Base-by-base conservation (phyloP, 2,888 invertebrate genomes). In the Aspidapion aeneum region DNA sequence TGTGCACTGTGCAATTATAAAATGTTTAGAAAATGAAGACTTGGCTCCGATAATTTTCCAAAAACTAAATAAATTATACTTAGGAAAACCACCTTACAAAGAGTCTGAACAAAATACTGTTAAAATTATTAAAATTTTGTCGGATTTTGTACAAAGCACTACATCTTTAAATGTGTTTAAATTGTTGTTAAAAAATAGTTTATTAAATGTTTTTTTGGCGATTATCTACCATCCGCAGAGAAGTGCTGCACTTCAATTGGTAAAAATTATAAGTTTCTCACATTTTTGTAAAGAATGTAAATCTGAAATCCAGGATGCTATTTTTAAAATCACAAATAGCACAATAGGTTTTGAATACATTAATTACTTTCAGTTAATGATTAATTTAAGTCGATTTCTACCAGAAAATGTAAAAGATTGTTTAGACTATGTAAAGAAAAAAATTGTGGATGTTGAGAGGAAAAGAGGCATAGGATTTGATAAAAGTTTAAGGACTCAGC, bases 391-490 rank as follows among this genome's bases (percentile, higher is more conserved):
- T 1, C 76, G 75, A 55, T 72, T 78, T 61, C 71, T 79, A 18
- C 76, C 79, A 1, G 66, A 68, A 9, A 78, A 79, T 68, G 68
- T 82, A 50, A 73, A 74, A 51, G 65, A 67, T 54, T 67, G 79
- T 54, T 62, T 81, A 17, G 75, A 74, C 1, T 66, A 71, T 55
- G 74, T 83, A 20, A 75, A 75, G 56, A 69, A 75, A 48, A 77
- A 81, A 58, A 74, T 82, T 19, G 68, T 66, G n/a, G 76, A 76
- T 61, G 79, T 82, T 1, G 83, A 83, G 71, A 73, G 72, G 55
- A 79, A 79, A 72, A 71, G 82, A 65, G 82, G 82, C 7, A 79
- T 82, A 16, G 80, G 81, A 1, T 80, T 75, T 69, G 82, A 83
- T 74, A 75, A 77, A 54, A 77, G 74, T 61, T 73, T 83, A 22